These are phyloP conservation scores for Ceryle rudis DNA, from an alignment of 2,797 vertebrate species.

Conservation along the genomic window DNA sequence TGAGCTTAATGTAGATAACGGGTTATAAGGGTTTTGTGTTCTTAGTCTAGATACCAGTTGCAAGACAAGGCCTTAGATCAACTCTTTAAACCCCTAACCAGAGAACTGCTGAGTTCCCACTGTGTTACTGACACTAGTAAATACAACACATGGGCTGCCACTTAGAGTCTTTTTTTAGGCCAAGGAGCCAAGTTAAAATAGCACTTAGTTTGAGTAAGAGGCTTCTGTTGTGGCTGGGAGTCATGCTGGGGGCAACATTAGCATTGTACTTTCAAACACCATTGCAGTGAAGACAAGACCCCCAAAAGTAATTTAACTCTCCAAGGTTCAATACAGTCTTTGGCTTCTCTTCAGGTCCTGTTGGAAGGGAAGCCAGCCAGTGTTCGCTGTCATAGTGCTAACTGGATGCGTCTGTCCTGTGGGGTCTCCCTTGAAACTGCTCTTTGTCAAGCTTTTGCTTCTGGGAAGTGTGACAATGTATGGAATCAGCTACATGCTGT, in stretches of 20 bases:
- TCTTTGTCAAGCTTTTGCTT: not conserved
- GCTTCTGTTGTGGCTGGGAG: slow-evolving; percentile 43
- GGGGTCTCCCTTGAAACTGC: not conserved
- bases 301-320: slow-evolving; percentile 21
- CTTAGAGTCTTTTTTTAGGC: slow-evolving; percentile 15
- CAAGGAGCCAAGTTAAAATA: slow-evolving; percentile 41
- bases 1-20: not conserved
- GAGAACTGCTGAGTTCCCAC: not conserved
- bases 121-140: not conserved
- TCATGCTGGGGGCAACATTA: not conserved
- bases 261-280: not conserved
- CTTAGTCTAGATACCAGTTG: not conserved
- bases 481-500: not conserved
- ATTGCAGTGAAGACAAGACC: not conserved
- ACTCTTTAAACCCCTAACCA: not conserved
- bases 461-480: not conserved
- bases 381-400: not conserved
- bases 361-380: not conserved
- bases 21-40: not conserved
- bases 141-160: not conserved
- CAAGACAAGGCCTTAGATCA: not conserved
- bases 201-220: slow-evolving; percentile 22
- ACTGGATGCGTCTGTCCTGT: not conserved
- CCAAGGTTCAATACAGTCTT: not conserved
- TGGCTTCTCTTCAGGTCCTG: not conserved